These are phyloP conservation scores for Cotesia glomerata DNA, from an alignment of 1,140 invertebrate species.

Conservation along the genomic window DNA sequence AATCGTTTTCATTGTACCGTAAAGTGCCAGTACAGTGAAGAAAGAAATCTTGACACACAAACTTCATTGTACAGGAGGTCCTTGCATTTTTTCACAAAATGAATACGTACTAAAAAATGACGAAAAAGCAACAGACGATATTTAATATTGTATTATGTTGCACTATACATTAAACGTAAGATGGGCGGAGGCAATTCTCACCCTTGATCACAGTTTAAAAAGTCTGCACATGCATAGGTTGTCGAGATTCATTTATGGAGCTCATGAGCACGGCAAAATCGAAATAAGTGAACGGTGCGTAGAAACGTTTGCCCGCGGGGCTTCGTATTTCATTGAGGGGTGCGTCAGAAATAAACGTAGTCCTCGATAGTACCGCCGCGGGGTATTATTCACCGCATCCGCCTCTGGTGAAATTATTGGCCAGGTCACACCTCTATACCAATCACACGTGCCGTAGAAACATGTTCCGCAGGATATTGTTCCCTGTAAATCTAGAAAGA, in stretches of 20 bases:
- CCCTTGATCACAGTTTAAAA: not conserved
- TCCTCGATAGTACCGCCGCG: constrained; percentile 9
- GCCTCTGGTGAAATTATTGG: constrained; percentile 20
- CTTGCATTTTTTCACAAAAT: too few species aligned
- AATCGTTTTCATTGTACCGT: too few species aligned
- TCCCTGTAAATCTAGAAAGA: not conserved
- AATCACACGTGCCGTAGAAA: not conserved
- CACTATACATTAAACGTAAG: not conserved
- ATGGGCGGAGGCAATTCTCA: constrained; percentile 7
- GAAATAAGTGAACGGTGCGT: not conserved
- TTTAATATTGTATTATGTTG: too few species aligned
- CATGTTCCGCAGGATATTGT: not conserved
- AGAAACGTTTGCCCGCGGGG: not conserved
- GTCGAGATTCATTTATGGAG: not conserved
- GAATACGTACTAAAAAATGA: too few species aligned
- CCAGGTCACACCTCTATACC: constrained; percentile 5
- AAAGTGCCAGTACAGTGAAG: too few species aligned
- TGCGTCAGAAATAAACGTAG: not conserved
- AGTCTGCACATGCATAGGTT: not conserved
- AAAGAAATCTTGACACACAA: too few species aligned
- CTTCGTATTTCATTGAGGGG: constrained; percentile 9
- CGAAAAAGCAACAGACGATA: too few species aligned
- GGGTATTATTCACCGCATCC: constrained; percentile 14
- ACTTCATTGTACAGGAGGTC: too few species aligned
- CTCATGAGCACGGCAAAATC: not conserved